These are phyloP conservation scores for Bufotes viridis DNA, from an alignment of 2,797 vertebrate species.

Conservation along the genomic window DNA sequence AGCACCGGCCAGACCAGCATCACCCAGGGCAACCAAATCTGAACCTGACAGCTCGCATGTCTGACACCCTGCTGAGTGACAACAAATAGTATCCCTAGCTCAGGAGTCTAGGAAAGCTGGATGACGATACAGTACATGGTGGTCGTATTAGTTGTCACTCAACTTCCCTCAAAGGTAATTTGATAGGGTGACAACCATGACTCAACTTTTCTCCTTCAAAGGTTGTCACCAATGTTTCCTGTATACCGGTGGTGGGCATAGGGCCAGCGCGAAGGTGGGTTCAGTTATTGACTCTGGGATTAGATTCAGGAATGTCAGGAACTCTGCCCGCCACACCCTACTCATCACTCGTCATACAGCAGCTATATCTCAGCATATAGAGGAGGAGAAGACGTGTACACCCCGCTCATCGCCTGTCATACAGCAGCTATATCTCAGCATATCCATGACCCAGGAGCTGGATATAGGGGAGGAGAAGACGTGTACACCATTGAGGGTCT, in stretches of 20 bases:
- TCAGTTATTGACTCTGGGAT: not conserved
- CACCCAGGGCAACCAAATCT: not conserved
- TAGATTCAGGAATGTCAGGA: slow-evolving; percentile 30
- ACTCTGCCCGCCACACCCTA: not conserved
- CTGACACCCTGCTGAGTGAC: too few relatives aligned
- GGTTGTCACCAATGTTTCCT: not conserved
- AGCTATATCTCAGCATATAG: too few relatives aligned
- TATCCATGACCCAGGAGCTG: not conserved
- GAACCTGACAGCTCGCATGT: not conserved
- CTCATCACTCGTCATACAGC: not conserved
- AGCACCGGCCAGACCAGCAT: not conserved
- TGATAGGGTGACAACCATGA: too few relatives aligned
- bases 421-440: too few relatives aligned
- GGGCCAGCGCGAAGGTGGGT: not conserved
- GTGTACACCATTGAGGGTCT: not conserved
- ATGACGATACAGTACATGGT: too few relatives aligned
- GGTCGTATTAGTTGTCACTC: too few relatives aligned
- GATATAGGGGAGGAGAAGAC: not conserved
- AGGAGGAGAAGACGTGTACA: too few relatives aligned
- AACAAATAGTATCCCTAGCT: too few relatives aligned
- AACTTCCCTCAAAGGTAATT: too few relatives aligned
- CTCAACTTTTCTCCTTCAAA: not conserved
- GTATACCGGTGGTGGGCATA: not conserved
- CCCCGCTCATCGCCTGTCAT: not conserved
- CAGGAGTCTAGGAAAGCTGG: too few relatives aligned